Base-by-base conservation (phyloP, 2,888 invertebrate species). In the Drosophila prolongata region DNA sequence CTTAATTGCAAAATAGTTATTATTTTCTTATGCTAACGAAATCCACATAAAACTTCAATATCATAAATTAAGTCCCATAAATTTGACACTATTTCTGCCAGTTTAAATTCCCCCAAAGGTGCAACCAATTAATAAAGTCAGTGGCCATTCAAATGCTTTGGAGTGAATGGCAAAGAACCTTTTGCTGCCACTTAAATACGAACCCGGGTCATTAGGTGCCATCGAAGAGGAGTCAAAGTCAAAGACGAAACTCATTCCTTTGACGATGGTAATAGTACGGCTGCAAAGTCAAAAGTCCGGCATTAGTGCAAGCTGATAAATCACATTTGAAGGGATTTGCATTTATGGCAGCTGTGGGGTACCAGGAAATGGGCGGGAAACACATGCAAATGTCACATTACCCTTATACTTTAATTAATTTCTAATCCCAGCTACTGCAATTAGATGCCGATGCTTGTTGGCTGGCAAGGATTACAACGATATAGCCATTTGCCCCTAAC, bases 391-490 rank as follows among this genome's bases (percentile, higher is more conserved):
- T 83, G 84, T 64, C 79, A 57, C 55, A 80, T 69, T 54, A 61
- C 70, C 67, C 65, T 70, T 67, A 86, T 80, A 84, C 65, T 80
- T 82, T 76, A 86, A 85, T 85, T 85, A 84, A 82, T 85, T 82
- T 84, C 78, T 78, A 86, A 86, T 84, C 83, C 84, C 57, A 68
- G 54, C 65, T 49, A 62, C 54, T 70, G 80, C 77, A 84, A 84
- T 84, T 84, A 84, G 85, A 52, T 62, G 73, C 44, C 38, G 35
- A 24, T 64, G 75, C 50, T 64, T 75, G 68, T 49, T 60, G 75
- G 24, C 57, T 58, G 61, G 46, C 66, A 46, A 37, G 80, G 84
- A 81, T 84, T 84, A 81, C 81, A 76, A 53, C 74, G 57, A 78
- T 67, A 78, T 56, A 47, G 46, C 50, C 60, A 77, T 71, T 78